A percentile compares a stretch with the other conserved stretches of the same genome.
These are phyloP conservation scores for Drosophila arizonae DNA, from an alignment of 1,140 invertebrate genomes.

Conservation along the genomic window DNA sequence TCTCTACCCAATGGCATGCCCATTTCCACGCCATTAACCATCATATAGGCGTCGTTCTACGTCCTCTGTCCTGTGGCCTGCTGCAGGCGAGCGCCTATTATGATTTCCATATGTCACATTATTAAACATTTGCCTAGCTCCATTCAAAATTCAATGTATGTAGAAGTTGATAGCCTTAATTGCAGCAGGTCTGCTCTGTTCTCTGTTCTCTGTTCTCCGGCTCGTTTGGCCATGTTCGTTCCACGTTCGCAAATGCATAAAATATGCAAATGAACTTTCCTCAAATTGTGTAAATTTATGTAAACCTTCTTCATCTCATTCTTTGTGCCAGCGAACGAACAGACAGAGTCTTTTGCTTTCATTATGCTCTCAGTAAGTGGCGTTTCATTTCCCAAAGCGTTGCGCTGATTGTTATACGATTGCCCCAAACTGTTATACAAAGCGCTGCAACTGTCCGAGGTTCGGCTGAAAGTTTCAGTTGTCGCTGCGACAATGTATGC, in stretches of 20 bases:
- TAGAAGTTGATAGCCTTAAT: constrained; percentile 68
- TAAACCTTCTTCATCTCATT: constrained; percentile 53
- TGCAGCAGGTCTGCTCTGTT: constrained; percentile 37
- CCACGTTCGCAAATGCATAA: constrained; percentile 51
- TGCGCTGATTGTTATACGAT: constrained; percentile 16
- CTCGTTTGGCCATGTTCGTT: neutral
- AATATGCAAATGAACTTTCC: constrained; percentile 70
- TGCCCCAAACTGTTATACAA: constrained; percentile 23
- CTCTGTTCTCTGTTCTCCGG: neutral
- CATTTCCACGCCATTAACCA: constrained; percentile 7
- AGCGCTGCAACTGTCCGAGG: neutral
- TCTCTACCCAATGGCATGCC: neutral
- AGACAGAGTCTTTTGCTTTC: constrained; percentile 12
- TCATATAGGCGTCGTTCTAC: neutral
- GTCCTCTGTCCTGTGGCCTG: too few species aligned
- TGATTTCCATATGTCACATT: constrained; percentile 6
- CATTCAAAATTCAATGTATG: constrained; percentile 62
- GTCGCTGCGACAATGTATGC: neutral
- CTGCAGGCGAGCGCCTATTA: constrained; percentile 4
- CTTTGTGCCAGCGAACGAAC: constrained; percentile 9
- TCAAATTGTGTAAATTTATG: constrained; percentile 68
- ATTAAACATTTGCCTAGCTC: constrained; percentile 44
- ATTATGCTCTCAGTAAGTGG: neutral
- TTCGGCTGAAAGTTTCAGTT: constrained; percentile 6
- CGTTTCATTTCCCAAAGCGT: constrained; percentile 41